Percentiles rank a stretch among this genome's conserved stretches.
Conservation (phyloP, 1,140 invertebrate genomes). For the Drosophila rufa region DNA sequence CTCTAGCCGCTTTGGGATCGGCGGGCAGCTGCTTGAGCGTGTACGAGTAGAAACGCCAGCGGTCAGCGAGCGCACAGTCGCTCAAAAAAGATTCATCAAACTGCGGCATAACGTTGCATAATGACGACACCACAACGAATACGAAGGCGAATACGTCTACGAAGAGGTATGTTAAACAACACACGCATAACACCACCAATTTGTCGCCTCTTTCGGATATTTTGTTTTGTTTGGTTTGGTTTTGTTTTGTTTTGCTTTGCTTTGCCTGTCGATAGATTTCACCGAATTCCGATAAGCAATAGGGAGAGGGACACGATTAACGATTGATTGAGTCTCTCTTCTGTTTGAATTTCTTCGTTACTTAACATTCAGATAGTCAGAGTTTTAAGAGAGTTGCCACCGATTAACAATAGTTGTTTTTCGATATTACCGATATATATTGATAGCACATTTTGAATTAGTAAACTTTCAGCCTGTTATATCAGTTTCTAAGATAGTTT, state of each 20-base stretch:
- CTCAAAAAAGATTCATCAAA: slow-evolving; percentile 83
- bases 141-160: neutral
- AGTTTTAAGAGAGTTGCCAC: neutral
- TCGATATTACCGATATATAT: neutral
- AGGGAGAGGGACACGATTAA: slow-evolving; percentile 3
- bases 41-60: slow-evolving; percentile 76
- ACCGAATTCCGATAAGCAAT: slow-evolving; percentile 24
- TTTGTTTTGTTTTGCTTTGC: slow-evolving; percentile 2
- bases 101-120: slow-evolving; percentile 78
- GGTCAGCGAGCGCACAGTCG: slow-evolving; percentile 74
- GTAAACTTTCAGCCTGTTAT: neutral
- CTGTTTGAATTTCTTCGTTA: neutral
- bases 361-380: neutral
- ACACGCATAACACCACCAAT: slow-evolving; percentile 28
- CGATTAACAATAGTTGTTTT: neutral
- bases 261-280: slow-evolving; percentile 24
- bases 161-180: neutral
- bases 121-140: slow-evolving; percentile 30
- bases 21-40: slow-evolving; percentile 58
- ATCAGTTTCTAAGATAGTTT: neutral
- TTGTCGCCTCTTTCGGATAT: slow-evolving; percentile 20
- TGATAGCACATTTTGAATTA: neutral
- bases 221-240: slow-evolving; percentile 11
- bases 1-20: slow-evolving; percentile 2
- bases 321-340: neutral